These are phyloP conservation scores for Tubulanus polymorphus DNA, from an alignment of 2,888 invertebrate species.

Conservation along the genomic window DNA sequence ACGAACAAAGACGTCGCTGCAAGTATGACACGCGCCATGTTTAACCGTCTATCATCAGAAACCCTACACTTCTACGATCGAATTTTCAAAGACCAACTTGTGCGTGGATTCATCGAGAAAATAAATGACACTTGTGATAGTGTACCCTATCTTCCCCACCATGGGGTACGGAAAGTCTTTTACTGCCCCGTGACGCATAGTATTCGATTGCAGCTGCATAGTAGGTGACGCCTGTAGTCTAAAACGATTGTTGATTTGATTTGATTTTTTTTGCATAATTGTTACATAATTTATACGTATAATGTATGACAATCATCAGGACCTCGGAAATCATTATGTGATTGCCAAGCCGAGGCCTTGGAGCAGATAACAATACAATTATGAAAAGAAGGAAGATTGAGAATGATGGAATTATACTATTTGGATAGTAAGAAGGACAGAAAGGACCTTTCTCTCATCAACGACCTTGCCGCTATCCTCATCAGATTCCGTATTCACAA, in stretches of 20 bases:
- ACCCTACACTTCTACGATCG: not conserved
- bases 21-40: not conserved
- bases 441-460: conserved; percentile 8
- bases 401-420: too few relatives aligned
- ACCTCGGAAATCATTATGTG: too few relatives aligned
- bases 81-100: not conserved
- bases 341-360: too few relatives aligned
- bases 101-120: not conserved
- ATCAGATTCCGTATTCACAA: conserved; percentile 15
- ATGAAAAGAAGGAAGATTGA: too few relatives aligned
- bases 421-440: too few relatives aligned
- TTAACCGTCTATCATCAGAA: not conserved
- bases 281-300: too few relatives aligned
- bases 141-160: conserved; percentile 20
- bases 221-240: conserved; percentile 11
- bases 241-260: conserved; percentile 19
- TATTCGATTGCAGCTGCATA: conserved; percentile 17
- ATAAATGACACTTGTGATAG: not conserved
- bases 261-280: too few relatives aligned
- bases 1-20: not conserved
- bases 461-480: conserved; percentile 17
- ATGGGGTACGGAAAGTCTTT: conserved; percentile 17
- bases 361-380: too few relatives aligned
- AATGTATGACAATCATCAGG: too few relatives aligned
- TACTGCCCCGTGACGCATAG: conserved; percentile 20